Base-by-base conservation (phyloP, 1,140 invertebrate genomes). In the Tribolium madens region DNA sequence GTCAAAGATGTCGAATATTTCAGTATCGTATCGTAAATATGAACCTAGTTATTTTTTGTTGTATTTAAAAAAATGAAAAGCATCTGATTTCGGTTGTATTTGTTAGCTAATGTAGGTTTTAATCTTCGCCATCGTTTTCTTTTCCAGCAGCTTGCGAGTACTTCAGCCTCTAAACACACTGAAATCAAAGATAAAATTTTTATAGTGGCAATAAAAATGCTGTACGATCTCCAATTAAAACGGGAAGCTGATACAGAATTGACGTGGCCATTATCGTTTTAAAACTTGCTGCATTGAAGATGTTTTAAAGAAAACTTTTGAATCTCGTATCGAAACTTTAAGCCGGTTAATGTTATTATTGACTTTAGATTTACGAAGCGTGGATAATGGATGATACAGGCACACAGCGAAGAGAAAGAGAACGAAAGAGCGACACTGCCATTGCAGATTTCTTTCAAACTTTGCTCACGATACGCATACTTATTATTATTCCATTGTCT, bases 311-410 rank as follows among this genome's bases (percentile, higher is more conserved):
- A 73, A 79, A 79, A 79, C 64, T 79, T 79, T 77, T 46, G 52
- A 70, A 77, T 79, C 78, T 68, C 78, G 78, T 81, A 80, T 80
- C 78, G 78, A 78, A 81, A 81, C 78, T 81, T 81, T 75, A 78
- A 79, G 78, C 80, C 72, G 78, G 73, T 81, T 81, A 81, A 81
- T 79, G 80, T 81, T 81, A 81, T 81, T 81, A 81, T 81, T 81
- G 80, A 80, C 80, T 81, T 81, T 81, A 77, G 78, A 76, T 81
- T 81, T 81, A 79, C 76, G 78, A 60, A 81, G 80, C 80, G 78
- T 77, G 76, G 78, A 81, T 81, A 81, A 80, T 81, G 80, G 78
- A 81, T 80, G 80, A 81, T 80, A 80, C 78, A 68, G 42, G 2
- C 57, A 64, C 10, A 9, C 31, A 64, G 18, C 3, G 31, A 64